Conservation (phyloP, 64 coral and sea anemone species). For the Montipora capricornis region DNA sequence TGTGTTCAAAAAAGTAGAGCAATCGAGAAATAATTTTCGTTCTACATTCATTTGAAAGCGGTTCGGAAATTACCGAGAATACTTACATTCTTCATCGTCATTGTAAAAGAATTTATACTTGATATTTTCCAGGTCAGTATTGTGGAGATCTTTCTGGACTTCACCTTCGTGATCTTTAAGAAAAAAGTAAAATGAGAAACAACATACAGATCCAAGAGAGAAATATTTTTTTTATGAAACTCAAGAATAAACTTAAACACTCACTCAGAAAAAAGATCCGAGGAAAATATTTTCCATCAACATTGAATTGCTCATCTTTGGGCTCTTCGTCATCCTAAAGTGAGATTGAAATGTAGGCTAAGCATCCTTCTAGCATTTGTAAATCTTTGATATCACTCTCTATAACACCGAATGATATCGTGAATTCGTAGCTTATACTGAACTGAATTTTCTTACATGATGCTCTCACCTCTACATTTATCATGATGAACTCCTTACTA, state of each 20-base stretch:
- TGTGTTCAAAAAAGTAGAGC: too few species aligned
- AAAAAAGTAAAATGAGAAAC: not conserved
- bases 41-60: not conserved
- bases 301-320: constrained; percentile 79
- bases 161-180: constrained; percentile 63
- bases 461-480: constrained; percentile 70
- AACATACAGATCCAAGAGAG: too few species aligned
- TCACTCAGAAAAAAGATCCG: constrained; percentile 89
- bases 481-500: constrained; percentile 87
- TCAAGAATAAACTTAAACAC: not conserved
- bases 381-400: too few species aligned
- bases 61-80: not conserved
- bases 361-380: too few species aligned
- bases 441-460: not conserved
- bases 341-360: too few species aligned
- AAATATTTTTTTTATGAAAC: too few species aligned
- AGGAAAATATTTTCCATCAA: constrained; percentile 96
- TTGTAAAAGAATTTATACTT: constrained; percentile 93
- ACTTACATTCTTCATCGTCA: constrained; percentile 78
- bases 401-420: too few species aligned
- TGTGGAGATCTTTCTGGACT: constrained; percentile 83
- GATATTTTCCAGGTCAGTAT: constrained; percentile 80
- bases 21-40: too few species aligned
- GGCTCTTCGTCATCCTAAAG: constrained; percentile 93
- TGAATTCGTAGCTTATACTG: too few species aligned